Conservation (phyloP, 1,140 invertebrate species). For the Brachionus calyciflorus region DNA sequence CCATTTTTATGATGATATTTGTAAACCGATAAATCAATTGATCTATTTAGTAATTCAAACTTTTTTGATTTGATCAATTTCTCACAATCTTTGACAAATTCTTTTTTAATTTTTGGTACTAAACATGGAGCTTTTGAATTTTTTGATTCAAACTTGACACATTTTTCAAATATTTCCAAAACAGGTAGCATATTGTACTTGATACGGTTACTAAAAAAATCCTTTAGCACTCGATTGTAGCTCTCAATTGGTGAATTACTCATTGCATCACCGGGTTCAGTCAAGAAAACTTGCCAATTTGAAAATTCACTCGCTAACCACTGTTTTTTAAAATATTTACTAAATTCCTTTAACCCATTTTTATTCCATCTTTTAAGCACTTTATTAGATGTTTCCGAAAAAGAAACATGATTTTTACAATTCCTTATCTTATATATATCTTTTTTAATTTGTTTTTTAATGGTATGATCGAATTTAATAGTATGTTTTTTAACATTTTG, state of each 20-base stretch:
- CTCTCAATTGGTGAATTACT: slow-evolving; percentile 8
- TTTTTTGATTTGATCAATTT: not conserved
- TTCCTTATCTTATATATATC: not conserved
- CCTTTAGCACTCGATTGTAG: not conserved
- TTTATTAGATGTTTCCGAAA: not conserved
- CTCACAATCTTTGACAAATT: not conserved
- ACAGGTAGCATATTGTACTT: no score
- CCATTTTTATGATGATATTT: not conserved
- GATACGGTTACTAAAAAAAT: slow-evolving; percentile 4
- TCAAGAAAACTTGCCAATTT: not conserved
- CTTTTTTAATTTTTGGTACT: not conserved
- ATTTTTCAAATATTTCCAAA: no score
- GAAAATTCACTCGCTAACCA: not conserved
- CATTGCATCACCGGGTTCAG: not conserved
- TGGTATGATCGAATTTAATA: not conserved
- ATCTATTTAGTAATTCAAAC: not conserved
- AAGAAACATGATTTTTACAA: not conserved
- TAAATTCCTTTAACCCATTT: slow-evolving; percentile 3
- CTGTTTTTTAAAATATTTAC: not conserved
- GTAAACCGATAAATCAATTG: not conserved
- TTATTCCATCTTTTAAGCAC: not conserved
- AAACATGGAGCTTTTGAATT: not conserved
- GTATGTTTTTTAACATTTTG: slow-evolving; percentile 6
- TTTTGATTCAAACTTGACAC: no score
- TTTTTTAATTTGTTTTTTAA: not conserved